Base-by-base conservation (phyloP, 2,113 vertebrate genomes). In the Procapra przewalskii region DNA sequence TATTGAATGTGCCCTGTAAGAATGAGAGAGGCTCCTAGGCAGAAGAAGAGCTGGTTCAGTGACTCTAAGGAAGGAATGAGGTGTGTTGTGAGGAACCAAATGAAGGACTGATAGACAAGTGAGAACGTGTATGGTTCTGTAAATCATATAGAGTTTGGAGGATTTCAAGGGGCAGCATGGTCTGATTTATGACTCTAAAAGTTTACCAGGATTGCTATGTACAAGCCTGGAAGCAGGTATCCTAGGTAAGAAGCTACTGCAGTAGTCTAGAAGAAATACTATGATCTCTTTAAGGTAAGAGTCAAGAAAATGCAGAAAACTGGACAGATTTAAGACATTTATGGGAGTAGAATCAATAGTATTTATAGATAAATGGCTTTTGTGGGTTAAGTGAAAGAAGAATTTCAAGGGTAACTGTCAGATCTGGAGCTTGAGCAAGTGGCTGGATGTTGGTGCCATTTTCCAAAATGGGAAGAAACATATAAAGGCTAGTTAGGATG, bases 381-480 rank as follows among this genome's bases (percentile, higher is more conserved):
- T 64, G 19, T 86, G 43, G 25, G 29, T 92, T 60, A 85, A 86
- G 16, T 55, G 23, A 88, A 91, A 81, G 55, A 54, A 60, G 92
- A 60, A 55, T 55, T n/a, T 36, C 15, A 64, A 33, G 40, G 33
- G 10, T 40, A 40, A 85, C 14, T 79, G 79, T 90, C 25, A 55
- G 25, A 64, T 90, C 6, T 86, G n/a, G 9, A 11, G 21, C 27
- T 86, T 96, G 71, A 80, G 33, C n/a, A 80, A 55, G 43, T 59
- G 50, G 27, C 33, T 59, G 14, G 29, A 40, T 45, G 8, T 54
- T 90, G 25, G 36, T 64, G 25, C 5, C 43, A n/a, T 90, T 87
- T 97, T 90, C 77, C 7, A n/a, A 86, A 94, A 91, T 71, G 84
- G 33, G 27, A 91, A 88, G 86, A 94, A 91, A 79, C 7, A 55